Evolutionary conservation across 1,140 invertebrate species (phyloP).

Genomic region (Odontomachus brunneus): DNA sequence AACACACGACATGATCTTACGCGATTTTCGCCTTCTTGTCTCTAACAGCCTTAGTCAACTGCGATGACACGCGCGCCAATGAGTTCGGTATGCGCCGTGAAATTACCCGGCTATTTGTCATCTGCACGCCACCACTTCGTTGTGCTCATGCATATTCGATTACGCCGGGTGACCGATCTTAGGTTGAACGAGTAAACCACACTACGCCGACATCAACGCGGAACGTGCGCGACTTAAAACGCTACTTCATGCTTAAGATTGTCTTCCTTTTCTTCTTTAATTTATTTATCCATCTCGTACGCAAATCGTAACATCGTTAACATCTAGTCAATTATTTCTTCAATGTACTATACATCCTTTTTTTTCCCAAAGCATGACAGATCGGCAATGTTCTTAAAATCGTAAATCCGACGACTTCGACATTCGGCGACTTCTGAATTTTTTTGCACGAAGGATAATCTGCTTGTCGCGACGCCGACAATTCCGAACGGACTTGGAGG

Average conservation of each 20-base stretch:
- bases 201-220: neutral
- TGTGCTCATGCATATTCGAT: constrained; percentile 67
- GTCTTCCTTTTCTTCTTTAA: neutral
- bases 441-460: neutral
- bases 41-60: neutral
- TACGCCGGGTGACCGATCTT: constrained; percentile 35
- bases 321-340: too few species aligned
- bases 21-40: neutral
- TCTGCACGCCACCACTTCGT: constrained; percentile 45
- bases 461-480: constrained; percentile 5
- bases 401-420: too few species aligned
- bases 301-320: too few species aligned
- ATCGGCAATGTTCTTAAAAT: neutral
- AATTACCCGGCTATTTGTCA: constrained; percentile 68
- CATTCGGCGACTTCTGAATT: neutral
- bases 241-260: neutral
- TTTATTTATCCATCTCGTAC: neutral
- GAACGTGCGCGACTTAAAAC: neutral
- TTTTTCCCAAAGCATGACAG: neutral
- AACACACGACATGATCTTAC: neutral
- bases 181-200: neutral
- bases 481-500: constrained; percentile 26
- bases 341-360: neutral
- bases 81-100: constrained; percentile 57
- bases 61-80: neutral